Conservation (phyloP, 2,888 invertebrate species). For the Pollenia labialis region DNA sequence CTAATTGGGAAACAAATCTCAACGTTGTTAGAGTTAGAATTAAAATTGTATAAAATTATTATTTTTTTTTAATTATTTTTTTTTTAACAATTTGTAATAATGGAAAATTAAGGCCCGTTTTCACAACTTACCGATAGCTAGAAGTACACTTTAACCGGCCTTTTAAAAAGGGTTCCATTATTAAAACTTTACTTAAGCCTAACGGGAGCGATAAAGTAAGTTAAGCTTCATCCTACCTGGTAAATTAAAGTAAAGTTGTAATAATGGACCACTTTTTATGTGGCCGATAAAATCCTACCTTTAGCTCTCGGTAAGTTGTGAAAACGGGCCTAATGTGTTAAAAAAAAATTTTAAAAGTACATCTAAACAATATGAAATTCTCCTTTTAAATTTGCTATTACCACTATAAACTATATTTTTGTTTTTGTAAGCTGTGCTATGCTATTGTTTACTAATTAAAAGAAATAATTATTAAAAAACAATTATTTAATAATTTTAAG, state of each 20-base stretch:
- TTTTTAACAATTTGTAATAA: slow-evolving; percentile 50
- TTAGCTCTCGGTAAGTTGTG: too few species aligned
- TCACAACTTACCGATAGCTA: too few species aligned
- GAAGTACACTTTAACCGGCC: too few species aligned
- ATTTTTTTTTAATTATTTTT: slow-evolving; percentile 34
- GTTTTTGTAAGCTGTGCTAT: slow-evolving; percentile 69
- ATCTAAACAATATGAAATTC: slow-evolving; percentile 30
- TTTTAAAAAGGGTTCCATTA: too few species aligned
- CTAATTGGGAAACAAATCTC: slow-evolving; percentile 52
- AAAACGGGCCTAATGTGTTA: too few species aligned
- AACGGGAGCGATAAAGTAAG: too few species aligned
- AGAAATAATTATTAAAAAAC: slow-evolving; percentile 49
- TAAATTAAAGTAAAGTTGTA: too few species aligned
- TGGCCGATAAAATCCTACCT: too few species aligned
- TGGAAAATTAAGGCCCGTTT: slow-evolving; percentile 58
- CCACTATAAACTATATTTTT: slow-evolving; percentile 28
- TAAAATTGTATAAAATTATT: slow-evolving; percentile 47
- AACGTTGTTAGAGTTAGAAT: slow-evolving; percentile 50
- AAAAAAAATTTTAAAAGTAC: slow-evolving; percentile 67
- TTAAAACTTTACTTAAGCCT: too few species aligned
- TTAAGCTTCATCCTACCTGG: too few species aligned
- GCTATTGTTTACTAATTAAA: slow-evolving; percentile 71
- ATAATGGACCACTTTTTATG: too few species aligned
- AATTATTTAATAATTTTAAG: slow-evolving; percentile 25
- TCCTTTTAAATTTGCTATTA: slow-evolving; percentile 57